Percentiles rank a stretch among this genome's conserved stretches.
phyloP scores from a whole-genome alignment of 2,113 vertebrate species.

The Pimephales promelas region DNA sequence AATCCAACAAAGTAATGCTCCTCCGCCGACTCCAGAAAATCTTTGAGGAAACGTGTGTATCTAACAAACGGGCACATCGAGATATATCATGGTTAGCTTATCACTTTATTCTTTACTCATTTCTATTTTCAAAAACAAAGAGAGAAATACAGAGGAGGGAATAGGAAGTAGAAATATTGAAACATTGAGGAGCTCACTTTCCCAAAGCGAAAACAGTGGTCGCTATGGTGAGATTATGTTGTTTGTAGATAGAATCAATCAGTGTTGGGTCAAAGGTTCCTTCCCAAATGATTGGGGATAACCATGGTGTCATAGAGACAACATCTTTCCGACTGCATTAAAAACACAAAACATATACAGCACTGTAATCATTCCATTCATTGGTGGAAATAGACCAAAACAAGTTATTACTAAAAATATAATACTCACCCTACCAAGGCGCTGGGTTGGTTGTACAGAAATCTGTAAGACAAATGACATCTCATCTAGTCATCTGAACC shows the following conservation, averaged over 20 bases:
- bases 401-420: neutral
- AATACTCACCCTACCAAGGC: slow-evolving; percentile 52
- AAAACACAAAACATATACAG: slow-evolving; percentile 19
- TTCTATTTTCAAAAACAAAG: neutral
- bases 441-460: slow-evolving; percentile 59
- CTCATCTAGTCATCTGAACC: neutral
- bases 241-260: slow-evolving; percentile 63
- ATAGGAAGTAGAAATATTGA: neutral
- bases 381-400: neutral
- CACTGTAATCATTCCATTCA: neutral
- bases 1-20: slow-evolving; percentile 74
- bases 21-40: slow-evolving; percentile 77
- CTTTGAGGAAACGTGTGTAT: slow-evolving; percentile 68
- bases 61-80: slow-evolving; percentile 56
- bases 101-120: neutral
- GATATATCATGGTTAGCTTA: neutral
- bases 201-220: slow-evolving; percentile 79
- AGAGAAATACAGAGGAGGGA: neutral
- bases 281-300: slow-evolving; percentile 79
- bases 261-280: slow-evolving; percentile 68
- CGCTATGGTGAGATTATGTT: slow-evolving; percentile 70
- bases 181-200: slow-evolving; percentile 69
- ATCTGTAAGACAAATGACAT: slow-evolving; percentile 50
- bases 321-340: slow-evolving; percentile 67
- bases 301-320: slow-evolving; percentile 74